phyloP scores from a whole-genome alignment of 2,113 vertebrate genomes.

The Urocitellus parryii region DNA sequence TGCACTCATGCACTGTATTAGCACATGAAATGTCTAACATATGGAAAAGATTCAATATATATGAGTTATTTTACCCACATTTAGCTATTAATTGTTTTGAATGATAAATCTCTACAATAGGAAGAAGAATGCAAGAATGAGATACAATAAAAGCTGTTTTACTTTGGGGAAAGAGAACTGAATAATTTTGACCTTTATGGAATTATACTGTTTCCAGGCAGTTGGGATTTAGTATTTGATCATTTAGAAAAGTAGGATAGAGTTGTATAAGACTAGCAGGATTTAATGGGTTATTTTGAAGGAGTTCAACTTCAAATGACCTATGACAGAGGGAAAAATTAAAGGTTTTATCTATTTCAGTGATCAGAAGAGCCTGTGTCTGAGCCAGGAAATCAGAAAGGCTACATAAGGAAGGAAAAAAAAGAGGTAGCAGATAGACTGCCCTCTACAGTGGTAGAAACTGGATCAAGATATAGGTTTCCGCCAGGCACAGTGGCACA shows the following conservation, averaged over 20 bases:
- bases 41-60: not conserved
- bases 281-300: not conserved
- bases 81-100: conserved; percentile 49
- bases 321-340: not conserved
- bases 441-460: not conserved
- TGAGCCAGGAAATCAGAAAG: not conserved
- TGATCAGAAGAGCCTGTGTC: not conserved
- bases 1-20: not conserved
- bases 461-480: not conserved
- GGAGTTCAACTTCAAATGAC: not conserved
- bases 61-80: not conserved
- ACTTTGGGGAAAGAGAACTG: not conserved
- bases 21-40: not conserved
- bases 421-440: not conserved
- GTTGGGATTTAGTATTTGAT: not conserved
- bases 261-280: not conserved
- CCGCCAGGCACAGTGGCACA: too few species aligned
- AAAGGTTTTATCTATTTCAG: not conserved
- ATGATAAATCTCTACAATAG: conserved; percentile 35
- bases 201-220: conserved; percentile 36
- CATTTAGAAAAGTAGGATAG: not conserved
- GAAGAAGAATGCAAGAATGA: conserved; percentile 9
- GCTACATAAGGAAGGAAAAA: not conserved
- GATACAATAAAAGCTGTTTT: conserved; percentile 33
- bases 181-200: not conserved